Percentiles rank a stretch among this genome's conserved stretches.
Evolutionary conservation across 2,797 vertebrate genomes (phyloP).

Genomic region (Danio kyathit): DNA sequence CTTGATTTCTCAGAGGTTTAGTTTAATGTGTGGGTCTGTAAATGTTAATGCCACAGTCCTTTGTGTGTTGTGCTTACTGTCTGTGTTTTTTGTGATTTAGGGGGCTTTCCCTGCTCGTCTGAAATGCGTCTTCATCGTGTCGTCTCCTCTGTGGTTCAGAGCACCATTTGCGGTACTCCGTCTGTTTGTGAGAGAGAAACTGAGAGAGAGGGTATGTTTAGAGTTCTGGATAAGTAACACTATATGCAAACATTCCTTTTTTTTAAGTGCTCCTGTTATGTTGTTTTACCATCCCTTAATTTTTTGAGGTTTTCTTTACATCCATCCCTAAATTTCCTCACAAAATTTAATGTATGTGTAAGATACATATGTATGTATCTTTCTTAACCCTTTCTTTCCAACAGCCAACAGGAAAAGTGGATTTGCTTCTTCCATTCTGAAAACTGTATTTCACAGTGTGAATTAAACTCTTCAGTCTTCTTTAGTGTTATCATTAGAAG

Average conservation of each 20-base stretch:
- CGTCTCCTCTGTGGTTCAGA: slow-evolving; percentile 88
- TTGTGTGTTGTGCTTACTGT: slow-evolving; percentile 19
- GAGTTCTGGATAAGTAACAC: neutral
- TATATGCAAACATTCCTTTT: neutral
- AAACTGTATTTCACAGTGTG: no score
- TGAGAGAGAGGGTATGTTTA: slow-evolving; percentile 82
- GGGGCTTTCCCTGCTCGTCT: slow-evolving; percentile 88
- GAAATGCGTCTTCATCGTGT: slow-evolving; percentile 89
- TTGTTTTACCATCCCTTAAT: no score
- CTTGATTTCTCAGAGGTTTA: neutral
- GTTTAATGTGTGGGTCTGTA: neutral
- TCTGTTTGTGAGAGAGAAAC: slow-evolving; percentile 87
- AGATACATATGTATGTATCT: no score
- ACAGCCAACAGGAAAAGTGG: no score
- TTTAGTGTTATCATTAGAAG: no score
- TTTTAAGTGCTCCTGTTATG: no score
- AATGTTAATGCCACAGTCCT: neutral
- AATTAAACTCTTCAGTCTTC: neutral
- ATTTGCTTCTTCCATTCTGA: no score
- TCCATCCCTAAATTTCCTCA: no score
- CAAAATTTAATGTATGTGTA: no score
- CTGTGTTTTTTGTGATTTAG: slow-evolving; percentile 62
- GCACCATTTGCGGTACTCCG: slow-evolving; percentile 86
- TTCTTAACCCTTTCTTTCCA: no score
- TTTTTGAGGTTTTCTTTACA: no score